Percentiles rank a stretch among this genome's conserved stretches.
phyloP scores from a whole-genome alignment of 2,888 invertebrate species.

The Malacosoma neustria region DNA sequence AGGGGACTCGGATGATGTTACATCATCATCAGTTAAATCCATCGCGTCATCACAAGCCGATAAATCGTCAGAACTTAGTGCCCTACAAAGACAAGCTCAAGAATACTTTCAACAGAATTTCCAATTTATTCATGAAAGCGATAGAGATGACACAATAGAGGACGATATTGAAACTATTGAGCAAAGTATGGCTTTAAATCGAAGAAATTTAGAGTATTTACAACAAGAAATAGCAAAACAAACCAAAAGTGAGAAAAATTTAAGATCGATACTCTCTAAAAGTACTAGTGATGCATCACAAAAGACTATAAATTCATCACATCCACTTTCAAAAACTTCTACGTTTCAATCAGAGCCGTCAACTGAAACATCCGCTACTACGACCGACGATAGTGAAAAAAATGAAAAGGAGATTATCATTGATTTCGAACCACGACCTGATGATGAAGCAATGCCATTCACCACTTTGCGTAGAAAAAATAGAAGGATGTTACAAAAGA shows the following conservation, averaged over 20 bases:
- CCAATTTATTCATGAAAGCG: slow-evolving; percentile 70
- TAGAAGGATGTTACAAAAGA: slow-evolving; percentile 79
- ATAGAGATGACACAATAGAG: slow-evolving; percentile 68
- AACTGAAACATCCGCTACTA: slow-evolving; percentile 66
- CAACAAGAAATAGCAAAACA: slow-evolving; percentile 72
- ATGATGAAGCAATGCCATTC: slow-evolving; percentile 78
- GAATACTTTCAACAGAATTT: slow-evolving; percentile 72
- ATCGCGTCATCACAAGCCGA: slow-evolving; percentile 57
- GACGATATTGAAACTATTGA: slow-evolving; percentile 68
- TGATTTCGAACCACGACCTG: slow-evolving; percentile 87
- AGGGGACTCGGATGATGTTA: slow-evolving; percentile 60
- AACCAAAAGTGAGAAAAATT: slow-evolving; percentile 46
- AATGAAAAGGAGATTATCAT: slow-evolving; percentile 89
- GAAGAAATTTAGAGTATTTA: slow-evolving; percentile 63
- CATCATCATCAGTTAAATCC: slow-evolving; percentile 58
- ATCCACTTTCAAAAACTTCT: slow-evolving; percentile 63
- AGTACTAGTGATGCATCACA: slow-evolving; percentile 62
- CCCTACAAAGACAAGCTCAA: slow-evolving; percentile 56
- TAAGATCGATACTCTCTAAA: slow-evolving; percentile 59
- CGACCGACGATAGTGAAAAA: slow-evolving; percentile 73
- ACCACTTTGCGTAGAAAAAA: slow-evolving; percentile 68
- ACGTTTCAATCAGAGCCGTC: slow-evolving; percentile 72
- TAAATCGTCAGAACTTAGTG: slow-evolving; percentile 57
- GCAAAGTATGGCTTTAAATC: slow-evolving; percentile 69
- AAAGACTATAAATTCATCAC: slow-evolving; percentile 53